Conservation (phyloP, 2,113 vertebrate species). For the Malurus melanocephalus region DNA sequence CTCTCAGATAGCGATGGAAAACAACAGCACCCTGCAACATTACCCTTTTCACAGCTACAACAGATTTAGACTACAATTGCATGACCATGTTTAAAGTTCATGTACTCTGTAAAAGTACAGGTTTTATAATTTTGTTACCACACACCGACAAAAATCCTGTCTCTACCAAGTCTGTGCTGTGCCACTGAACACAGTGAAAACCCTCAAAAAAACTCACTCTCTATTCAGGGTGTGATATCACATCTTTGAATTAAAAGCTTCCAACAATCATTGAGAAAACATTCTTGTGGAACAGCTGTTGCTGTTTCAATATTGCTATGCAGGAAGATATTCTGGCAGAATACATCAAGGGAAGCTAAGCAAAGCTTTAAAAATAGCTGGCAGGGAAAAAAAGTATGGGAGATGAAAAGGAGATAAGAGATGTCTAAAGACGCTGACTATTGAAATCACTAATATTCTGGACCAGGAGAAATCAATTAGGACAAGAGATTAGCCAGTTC, state of each 20-base stretch:
- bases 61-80: neutral
- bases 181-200: neutral
- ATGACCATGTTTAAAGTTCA: neutral
- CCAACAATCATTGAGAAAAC: neutral
- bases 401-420: neutral
- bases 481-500: neutral
- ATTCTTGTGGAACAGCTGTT: neutral
- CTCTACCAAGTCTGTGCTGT: neutral
- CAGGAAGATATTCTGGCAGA: neutral
- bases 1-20: neutral
- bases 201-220: neutral
- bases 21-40: neutral
- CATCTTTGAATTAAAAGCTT: slow-evolving; percentile 18
- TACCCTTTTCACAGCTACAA: neutral
- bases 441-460: neutral
- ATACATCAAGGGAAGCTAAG: slow-evolving; percentile 13
- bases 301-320: neutral
- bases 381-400: neutral
- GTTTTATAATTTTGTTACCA: neutral
- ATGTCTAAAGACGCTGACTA: neutral
- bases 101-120: neutral
- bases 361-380: neutral
- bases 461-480: neutral
- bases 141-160: neutral
- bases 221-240: neutral